phyloP scores from a whole-genome alignment of 2,113 vertebrate species.

The Pomatostomus ruficeps region DNA sequence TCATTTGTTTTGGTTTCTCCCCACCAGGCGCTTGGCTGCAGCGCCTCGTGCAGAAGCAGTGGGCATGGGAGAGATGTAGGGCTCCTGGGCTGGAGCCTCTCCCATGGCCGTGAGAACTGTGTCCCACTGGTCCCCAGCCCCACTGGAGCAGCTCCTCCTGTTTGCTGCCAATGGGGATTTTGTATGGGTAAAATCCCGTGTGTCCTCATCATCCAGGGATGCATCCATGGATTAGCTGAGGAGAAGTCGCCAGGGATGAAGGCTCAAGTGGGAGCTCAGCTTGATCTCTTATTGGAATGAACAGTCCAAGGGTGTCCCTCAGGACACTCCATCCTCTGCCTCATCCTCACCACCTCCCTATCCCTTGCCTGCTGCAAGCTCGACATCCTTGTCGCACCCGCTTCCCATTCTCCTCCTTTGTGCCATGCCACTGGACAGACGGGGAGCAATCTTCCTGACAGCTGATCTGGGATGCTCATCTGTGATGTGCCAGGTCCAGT shows the following conservation, averaged over 20 bases:
- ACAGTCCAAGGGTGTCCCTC: not conserved
- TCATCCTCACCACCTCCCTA: not conserved
- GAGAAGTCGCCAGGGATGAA: not conserved
- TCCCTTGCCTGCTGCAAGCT: not conserved
- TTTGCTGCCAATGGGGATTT: not conserved
- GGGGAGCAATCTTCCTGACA: not conserved
- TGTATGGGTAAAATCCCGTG: not conserved
- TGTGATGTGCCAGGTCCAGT: not conserved
- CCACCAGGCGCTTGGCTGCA: not conserved
- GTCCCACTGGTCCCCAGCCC: not conserved
- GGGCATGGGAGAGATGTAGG: not conserved
- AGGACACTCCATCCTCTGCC: not conserved
- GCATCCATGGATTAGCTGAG: not conserved
- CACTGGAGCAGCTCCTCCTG: not conserved
- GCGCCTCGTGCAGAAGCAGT: not conserved
- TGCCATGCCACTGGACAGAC: accelerated
- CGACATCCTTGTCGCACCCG: not conserved
- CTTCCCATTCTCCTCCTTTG: not conserved
- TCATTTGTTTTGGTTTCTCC: slow-evolving; percentile 49
- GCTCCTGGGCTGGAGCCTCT: not conserved
- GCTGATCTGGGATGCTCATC: not conserved
- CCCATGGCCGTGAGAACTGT: not conserved
- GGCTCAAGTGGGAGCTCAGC: not conserved
- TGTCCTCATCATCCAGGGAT: not conserved
- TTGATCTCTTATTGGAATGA: not conserved